A percentile compares a stretch with the other conserved stretches of the same genome.
Conservation (phyloP, 1,140 invertebrate species). For the Mycetomoellerius zeteki region DNA sequence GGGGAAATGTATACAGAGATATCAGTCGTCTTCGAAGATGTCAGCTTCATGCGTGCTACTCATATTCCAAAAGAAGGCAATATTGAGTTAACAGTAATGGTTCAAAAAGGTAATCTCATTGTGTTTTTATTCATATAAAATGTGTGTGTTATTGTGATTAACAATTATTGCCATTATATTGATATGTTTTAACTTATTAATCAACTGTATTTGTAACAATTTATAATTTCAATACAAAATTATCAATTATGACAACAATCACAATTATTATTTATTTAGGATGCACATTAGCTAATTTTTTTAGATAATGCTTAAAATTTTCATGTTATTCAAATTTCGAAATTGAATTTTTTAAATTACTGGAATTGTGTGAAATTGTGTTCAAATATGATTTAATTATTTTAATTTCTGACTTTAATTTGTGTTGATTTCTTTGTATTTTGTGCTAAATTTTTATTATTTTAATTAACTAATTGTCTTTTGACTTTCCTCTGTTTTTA, state of each 20-base stretch:
- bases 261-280: not conserved
- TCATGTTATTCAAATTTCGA: not conserved
- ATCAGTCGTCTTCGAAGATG: constrained; percentile 95
- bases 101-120: constrained; percentile 89
- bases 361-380: too few species aligned
- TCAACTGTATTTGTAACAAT: constrained; percentile 1
- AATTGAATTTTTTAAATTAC: too few species aligned
- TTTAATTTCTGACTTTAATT: too few species aligned
- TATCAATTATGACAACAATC: constrained; percentile 5
- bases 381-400: too few species aligned
- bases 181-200: not conserved
- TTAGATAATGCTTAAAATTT: not conserved
- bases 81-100: constrained; percentile 93
- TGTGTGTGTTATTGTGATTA: not conserved
- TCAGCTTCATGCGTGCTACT: constrained; percentile 94
- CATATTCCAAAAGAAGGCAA: constrained; percentile 91
- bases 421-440: too few species aligned
- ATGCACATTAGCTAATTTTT: not conserved
- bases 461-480: too few species aligned
- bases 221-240: not conserved
- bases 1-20: constrained; percentile 91
- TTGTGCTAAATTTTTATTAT: too few species aligned
- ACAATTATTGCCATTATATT: not conserved
- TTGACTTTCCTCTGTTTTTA: too few species aligned
- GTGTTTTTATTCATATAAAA: not conserved